Base-by-base conservation (phyloP, 2,888 invertebrate genomes). In the Clostera curtula region DNA sequence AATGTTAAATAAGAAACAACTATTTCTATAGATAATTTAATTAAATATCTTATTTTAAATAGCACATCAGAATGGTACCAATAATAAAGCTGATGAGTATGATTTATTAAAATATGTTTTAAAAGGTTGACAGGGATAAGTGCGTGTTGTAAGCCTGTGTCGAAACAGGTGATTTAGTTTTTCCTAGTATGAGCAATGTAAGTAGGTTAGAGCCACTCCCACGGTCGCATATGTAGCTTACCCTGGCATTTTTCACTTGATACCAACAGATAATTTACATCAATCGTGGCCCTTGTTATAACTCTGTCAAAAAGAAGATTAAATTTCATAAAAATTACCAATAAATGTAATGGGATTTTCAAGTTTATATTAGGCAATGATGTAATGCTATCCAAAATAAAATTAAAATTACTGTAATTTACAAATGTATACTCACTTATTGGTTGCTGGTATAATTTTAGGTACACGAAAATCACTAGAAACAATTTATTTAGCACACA, bases 231-330 rank as follows among this genome's bases (percentile, higher is more conserved):
- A 59, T 72, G 68, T 57, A 57, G 55, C 82, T 83, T 83, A 83
- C 82, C 82, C 79, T 57, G 82, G 82, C 82, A 83, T 82, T 70
- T 73, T 76, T 51, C 57, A 53, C 56, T 46, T 51, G 46, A 46
- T 59, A 41, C 40, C 49, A 42, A 43, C 40, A 45, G n/a, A 25
- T 36, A 56, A 40, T 15, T 25, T 40, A 42, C 43, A 38, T 25
- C 43, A 53, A 36, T 52, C 37, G 37, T 38, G 43, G 35, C 54
- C 57, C 40, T 44, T 53, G 49, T 32, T 43, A 39, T 38, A 39
- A 19, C 44, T 67, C 75, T 73, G 76, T 52, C 53, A 57, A 66
- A 67, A 66, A 67, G 48, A 66, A 71, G 51, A 64, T 53, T 41
- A 57, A 24, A 18, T 34, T 31, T 31, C 23, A 43, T 37, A 31